These are phyloP conservation scores for Macaria notata DNA, from an alignment of 2,888 invertebrate species.

Conservation along the genomic window DNA sequence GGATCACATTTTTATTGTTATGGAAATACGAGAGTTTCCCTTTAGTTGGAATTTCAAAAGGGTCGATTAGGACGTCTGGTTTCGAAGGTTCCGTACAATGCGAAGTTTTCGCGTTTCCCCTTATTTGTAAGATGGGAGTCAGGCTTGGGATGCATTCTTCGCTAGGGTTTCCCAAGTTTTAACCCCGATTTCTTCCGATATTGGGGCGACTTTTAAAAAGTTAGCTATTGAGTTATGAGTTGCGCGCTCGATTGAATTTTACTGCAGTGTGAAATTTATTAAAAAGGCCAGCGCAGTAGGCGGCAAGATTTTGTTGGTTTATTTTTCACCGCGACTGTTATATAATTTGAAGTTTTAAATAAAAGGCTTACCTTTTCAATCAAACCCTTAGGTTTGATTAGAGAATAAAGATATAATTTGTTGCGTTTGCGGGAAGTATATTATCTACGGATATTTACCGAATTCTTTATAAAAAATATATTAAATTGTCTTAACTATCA, in stretches of 20 bases:
- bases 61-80: conserved; percentile 81
- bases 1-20: conserved; percentile 82
- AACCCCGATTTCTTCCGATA: conserved; percentile 55
- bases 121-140: conserved; percentile 69
- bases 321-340: neutral
- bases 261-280: conserved; percentile 32
- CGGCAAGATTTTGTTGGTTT: neutral
- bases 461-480: too few species aligned
- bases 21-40: conserved; percentile 79
- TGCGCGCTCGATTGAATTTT: conserved; percentile 62
- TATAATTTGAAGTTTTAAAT: too few species aligned
- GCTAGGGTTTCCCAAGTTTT: conserved; percentile 61
- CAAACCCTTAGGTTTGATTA: too few species aligned
- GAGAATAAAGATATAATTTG: too few species aligned
- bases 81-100: conserved; percentile 78
- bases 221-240: conserved; percentile 67
- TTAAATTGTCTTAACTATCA: too few species aligned
- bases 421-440: too few species aligned
- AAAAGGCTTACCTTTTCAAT: too few species aligned
- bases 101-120: conserved; percentile 55
- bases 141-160: conserved; percentile 57
- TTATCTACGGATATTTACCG: too few species aligned
- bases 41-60: conserved; percentile 82
- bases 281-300: conserved; percentile 16
- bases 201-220: conserved; percentile 64